phyloP scores from a whole-genome alignment of 2,113 vertebrate species.

The rat (Rattus norvegicus) region DNA sequence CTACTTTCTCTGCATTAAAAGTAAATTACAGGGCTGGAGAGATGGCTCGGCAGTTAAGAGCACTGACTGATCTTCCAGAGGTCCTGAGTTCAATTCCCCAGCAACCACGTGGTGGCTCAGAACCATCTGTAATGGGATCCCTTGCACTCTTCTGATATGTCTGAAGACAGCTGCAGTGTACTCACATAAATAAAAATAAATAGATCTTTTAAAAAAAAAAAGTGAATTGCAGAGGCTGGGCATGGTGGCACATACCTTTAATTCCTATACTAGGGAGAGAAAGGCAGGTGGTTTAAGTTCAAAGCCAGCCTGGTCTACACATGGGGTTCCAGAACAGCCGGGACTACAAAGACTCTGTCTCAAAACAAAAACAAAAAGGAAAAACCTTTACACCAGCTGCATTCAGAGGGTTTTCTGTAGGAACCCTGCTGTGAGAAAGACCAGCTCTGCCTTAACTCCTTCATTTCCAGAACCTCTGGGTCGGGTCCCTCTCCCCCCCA shows the following conservation, averaged over 20 bases:
- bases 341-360: neutral
- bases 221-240: neutral
- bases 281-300: neutral
- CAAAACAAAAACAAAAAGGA: neutral
- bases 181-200: no score
- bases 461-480: slow-evolving; percentile 69
- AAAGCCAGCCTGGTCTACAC: neutral
- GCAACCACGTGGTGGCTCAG: no score
- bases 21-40: neutral
- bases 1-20: slow-evolving; percentile 33
- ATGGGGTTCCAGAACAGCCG: neutral
- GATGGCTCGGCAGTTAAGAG: no score
- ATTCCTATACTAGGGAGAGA: no score
- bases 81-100: no score
- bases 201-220: neutral
- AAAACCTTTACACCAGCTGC: slow-evolving; percentile 45
- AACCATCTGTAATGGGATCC: no score
- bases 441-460: slow-evolving; percentile 65
- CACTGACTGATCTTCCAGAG: no score
- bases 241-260: neutral
- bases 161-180: no score
- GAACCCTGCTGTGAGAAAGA: slow-evolving; percentile 73
- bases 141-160: no score
- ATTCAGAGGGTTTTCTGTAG: slow-evolving; percentile 52
- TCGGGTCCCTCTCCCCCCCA: slow-evolving; percentile 28